A percentile compares a stretch with the other conserved stretches of the same genome.
Conservation (phyloP, 1,140 invertebrate species). For the Drosophila mauritiana region DNA sequence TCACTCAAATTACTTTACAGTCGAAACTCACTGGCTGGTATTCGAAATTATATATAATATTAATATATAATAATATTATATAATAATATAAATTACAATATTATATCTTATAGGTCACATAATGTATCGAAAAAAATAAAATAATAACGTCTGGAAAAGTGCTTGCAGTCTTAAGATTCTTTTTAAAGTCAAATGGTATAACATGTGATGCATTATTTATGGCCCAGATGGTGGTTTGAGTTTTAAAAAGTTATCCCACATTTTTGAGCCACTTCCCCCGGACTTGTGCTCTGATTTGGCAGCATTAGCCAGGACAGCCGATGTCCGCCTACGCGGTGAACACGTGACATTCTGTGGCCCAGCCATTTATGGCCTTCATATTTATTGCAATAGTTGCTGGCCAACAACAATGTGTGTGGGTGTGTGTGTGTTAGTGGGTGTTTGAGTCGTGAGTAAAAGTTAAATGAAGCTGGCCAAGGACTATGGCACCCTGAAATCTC, state of each 20-base stretch:
- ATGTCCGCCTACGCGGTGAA: constrained; percentile 32
- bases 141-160: not conserved
- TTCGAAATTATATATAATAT: not conserved
- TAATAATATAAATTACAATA: too few relatives aligned
- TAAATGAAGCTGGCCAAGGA: constrained; percentile 51
- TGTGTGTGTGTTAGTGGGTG: not conserved
- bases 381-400: constrained; percentile 71
- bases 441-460: constrained; percentile 29
- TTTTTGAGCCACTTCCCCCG: constrained; percentile 11
- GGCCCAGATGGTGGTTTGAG: not conserved
- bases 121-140: too few relatives aligned
- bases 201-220: not conserved
- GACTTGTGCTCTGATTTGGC: constrained; percentile 50
- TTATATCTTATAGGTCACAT: too few relatives aligned
- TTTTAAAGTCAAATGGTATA: not conserved
- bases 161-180: too few relatives aligned
- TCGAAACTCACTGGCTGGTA: not conserved
- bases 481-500: constrained; percentile 13
- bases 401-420: constrained; percentile 44
- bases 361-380: constrained; percentile 59
- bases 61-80: too few relatives aligned
- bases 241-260: not conserved
- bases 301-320: constrained; percentile 27
- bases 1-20: constrained; percentile 59
- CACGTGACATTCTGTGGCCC: constrained; percentile 64